These are phyloP conservation scores for Halocaridina rubra DNA, from an alignment of 2,888 invertebrate species.

Conservation along the genomic window DNA sequence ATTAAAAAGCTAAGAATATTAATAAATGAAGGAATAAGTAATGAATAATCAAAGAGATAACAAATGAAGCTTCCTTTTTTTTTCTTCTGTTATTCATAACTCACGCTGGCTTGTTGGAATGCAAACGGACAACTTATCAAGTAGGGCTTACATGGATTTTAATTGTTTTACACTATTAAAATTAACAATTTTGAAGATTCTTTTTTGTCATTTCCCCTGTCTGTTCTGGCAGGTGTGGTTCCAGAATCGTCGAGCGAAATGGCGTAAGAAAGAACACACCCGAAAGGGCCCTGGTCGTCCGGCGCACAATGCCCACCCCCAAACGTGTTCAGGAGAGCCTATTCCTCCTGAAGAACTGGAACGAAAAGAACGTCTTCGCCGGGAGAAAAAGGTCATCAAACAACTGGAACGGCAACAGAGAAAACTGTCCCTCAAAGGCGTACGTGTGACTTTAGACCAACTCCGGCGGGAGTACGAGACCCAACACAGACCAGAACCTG, in stretches of 20 bases:
- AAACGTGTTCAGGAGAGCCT: slow-evolving; percentile 96
- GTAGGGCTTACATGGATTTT: too few relatives aligned
- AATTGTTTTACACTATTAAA: too few relatives aligned
- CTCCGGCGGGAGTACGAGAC: slow-evolving; percentile 86
- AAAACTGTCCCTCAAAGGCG: slow-evolving; percentile 90
- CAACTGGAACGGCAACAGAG: slow-evolving; percentile 91
- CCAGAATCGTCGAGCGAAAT: slow-evolving; percentile 98
- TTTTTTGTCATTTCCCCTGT: slow-evolving; percentile 61
- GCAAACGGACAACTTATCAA: too few relatives aligned
- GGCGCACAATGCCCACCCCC: slow-evolving; percentile 97
- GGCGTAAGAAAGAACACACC: slow-evolving; percentile 99
- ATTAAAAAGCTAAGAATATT: too few relatives aligned
- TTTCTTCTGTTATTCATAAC: too few relatives aligned
- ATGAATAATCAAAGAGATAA: too few relatives aligned
- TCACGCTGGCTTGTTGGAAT: too few relatives aligned
- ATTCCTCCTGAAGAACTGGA: slow-evolving; percentile 78
- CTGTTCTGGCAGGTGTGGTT: slow-evolving; percentile 94
- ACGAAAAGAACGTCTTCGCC: slow-evolving; percentile 58
- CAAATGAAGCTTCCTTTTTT: too few relatives aligned
- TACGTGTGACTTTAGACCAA: slow-evolving; percentile 87
- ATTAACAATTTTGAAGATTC: too few relatives aligned
- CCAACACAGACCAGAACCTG: slow-evolving; percentile 71
- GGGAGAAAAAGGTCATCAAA: slow-evolving; percentile 78
- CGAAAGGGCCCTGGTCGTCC: slow-evolving; percentile 98
- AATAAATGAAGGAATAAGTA: too few relatives aligned